Evolutionary conservation across 2,797 vertebrate species (phyloP), one percentile per base, ranked within the genome.

Genomic region (Sebastes goodei): DNA sequence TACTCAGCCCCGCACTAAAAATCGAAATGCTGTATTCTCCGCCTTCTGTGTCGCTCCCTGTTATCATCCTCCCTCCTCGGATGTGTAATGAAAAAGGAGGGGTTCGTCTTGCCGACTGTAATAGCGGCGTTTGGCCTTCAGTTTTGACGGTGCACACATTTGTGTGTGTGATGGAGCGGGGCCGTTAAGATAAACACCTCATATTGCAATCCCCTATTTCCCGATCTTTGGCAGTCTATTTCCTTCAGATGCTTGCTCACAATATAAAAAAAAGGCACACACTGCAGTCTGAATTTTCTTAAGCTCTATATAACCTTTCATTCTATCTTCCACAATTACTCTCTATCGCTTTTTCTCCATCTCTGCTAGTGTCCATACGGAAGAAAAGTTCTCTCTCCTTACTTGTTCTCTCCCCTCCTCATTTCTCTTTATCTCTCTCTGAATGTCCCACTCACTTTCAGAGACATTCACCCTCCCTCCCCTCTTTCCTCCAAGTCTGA

Each of bases 101-200:
- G 75, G 81, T 76, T 52, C 90, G 77, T 84, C 89, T 87, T 87
- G 86, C 89, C 88, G 85, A 85, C 87, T 81, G 76, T 86, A 86
- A 84, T 80, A 85, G 82, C 80, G 64, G 84, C 30, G 63, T 76
- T 85, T 87, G 85, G 85, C 88, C 89, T 90, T 91, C 82, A 62
- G 66, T 63, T 68, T 72, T 73, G 70, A 78, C 32, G 65, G 72
- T 83, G 82, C 5, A n/a, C 2, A 4, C 14, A 25, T 80, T 2
- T 61, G 69, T 78, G 82, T 83, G 67, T 73, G 46, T 46, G 69
- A 76, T 64, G 27, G 69, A 76, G 75, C 23, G 23, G 33, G 32
- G 52, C 52, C 21, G 1, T 56, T 49, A 77, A 87, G 78, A 89
- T 84, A 86, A 91, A 89, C 85, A 83, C 71, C 65, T 88, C 68